Evolutionary conservation across 2,113 vertebrate species (phyloP), one percentile per base, ranked within the genome.

Genomic region (Brachirus orientalis): DNA sequence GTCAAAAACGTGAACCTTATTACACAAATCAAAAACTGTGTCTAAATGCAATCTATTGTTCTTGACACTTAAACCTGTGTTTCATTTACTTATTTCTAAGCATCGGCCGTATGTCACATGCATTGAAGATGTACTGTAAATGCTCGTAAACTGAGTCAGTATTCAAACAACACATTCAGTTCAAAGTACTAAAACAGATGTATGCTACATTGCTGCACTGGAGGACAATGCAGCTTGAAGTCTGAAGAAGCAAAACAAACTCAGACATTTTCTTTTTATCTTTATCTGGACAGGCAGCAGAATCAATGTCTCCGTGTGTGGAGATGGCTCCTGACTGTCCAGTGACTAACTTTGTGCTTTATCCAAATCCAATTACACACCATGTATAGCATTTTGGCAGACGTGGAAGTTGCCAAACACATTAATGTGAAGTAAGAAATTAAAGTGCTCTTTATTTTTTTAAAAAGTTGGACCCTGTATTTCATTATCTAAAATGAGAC

Each of bases 301-400:
- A 75, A 84, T 87, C 83, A 79, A 57, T 82, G 69, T 75, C 83
- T 84, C 50, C 28, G 22, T 53, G 57, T 35, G 28, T 72, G 71
- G 64, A 84, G 79, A 75, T 66, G 84, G 84, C 90, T 80, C 85
- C 82, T 72, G 19, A 60, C 63, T 47, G 87, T 88, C 85, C 55
- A 59, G 14, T 35, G 56, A 68, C 76, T 76, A 72, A 58, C 48
- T 44, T 17, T 13, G 19, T 18, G 57, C 20, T 50, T 63, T 10
- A 67, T 61, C 52, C 44, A 74, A 88, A 83, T 86, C 73, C 79
- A 50, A 65, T 84, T 77, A 85, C 20, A 63, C 18, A 11, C 22
- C 37, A 62, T 18, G 37, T 50, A 55, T 37, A 38, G 36, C 46
- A 22, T 37, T 71, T 48, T 51, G n/a, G 13, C 50, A n/a, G 12